phyloP scores from a whole-genome alignment of 2,113 vertebrate species.

The Ariopsis seemanni region DNA sequence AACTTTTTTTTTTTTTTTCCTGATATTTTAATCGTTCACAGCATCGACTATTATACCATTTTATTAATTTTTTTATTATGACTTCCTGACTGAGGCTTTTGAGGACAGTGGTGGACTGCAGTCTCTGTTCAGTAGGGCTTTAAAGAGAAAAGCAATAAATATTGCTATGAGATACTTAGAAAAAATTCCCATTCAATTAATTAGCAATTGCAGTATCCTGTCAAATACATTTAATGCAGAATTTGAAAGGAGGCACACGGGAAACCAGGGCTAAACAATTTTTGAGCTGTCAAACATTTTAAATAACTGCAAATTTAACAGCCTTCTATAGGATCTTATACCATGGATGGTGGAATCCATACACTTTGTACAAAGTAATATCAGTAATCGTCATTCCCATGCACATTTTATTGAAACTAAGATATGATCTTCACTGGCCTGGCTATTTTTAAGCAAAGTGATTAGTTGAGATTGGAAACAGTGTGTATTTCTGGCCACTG shows the following conservation, averaged over 20 bases:
- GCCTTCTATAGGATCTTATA: neutral
- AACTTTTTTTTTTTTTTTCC: neutral
- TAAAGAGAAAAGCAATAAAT: neutral
- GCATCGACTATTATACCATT: neutral
- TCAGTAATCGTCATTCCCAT: neutral
- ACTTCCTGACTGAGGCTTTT: neutral
- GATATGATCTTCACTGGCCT: conserved; percentile 29
- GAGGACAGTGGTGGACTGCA: neutral
- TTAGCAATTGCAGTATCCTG: neutral
- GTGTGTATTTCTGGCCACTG: conserved; percentile 48
- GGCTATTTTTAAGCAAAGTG: conserved; percentile 45
- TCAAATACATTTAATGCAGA: neutral
- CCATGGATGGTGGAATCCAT: neutral
- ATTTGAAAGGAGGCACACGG: neutral
- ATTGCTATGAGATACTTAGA: neutral
- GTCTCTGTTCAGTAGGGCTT: neutral
- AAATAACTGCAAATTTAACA: neutral
- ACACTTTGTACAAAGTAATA: neutral
- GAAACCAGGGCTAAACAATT: neutral
- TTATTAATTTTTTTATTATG: neutral
- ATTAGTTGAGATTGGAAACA: conserved; percentile 37
- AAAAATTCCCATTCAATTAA: neutral
- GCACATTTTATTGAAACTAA: conserved; percentile 12
- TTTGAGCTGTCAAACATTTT: neutral
- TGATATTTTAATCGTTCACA: neutral